Evolutionary conservation across 2,797 vertebrate genomes (phyloP).

Genomic region (Liparis tanakae): DNA sequence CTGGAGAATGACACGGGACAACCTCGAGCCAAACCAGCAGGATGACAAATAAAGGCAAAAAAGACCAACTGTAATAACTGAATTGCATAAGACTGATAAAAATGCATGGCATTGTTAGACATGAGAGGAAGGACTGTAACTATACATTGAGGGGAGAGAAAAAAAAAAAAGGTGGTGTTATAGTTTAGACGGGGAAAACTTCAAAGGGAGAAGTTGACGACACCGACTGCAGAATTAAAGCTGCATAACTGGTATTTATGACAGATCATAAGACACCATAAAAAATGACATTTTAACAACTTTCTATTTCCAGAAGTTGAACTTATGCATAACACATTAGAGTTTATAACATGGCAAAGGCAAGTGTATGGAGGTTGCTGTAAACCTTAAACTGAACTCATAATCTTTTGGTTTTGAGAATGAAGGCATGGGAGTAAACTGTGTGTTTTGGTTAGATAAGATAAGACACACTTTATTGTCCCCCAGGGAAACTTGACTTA

Average conservation of each 20-base stretch:
- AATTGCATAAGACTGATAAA: constrained; percentile 10
- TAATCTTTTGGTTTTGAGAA: constrained; percentile 9
- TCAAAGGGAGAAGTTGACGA: constrained; percentile 47
- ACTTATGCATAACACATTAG: neutral
- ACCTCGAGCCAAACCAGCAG: constrained; percentile 37
- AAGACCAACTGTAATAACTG: neutral
- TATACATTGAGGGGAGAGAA: constrained; percentile 22
- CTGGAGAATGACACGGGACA: constrained; percentile 69
- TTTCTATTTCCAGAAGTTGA: constrained; percentile 48
- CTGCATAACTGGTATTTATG: constrained; percentile 58
- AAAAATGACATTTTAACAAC: constrained; percentile 57
- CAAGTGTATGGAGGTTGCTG: constrained; percentile 9
- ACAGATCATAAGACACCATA: constrained; percentile 56
- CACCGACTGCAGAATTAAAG: constrained; percentile 42
- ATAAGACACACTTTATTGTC: neutral
- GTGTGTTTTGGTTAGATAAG: neutral
- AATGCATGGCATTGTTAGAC: constrained; percentile 1
- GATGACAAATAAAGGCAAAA: constrained; percentile 20
- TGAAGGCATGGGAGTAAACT: neutral
- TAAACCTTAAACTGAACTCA: neutral
- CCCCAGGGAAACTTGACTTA: neutral
- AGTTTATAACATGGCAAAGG: constrained; percentile 21
- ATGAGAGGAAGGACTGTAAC: neutral
- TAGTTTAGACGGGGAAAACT: constrained; percentile 38
- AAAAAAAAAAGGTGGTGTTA: neutral